Evolutionary conservation across 2,888 invertebrate species (phyloP), one percentile per base, ranked within the genome.

Genomic region (Trissolcus japonicus): DNA sequence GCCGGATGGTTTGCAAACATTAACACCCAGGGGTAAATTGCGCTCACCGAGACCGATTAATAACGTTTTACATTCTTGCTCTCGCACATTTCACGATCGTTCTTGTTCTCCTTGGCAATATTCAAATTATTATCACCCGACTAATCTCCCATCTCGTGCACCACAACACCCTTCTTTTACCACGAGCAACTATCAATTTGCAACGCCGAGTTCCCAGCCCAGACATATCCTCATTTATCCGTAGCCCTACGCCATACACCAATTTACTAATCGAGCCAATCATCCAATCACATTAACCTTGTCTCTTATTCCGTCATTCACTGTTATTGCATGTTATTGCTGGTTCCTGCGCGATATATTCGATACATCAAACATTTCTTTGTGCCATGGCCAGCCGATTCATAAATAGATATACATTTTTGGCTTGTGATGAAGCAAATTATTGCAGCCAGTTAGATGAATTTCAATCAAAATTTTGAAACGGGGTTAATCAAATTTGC

Each of bases 201-300:
- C 81, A 76, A 80, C 76, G 68, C 78, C 83, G 68, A 81, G 83
- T 84, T 85, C 85, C 84, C 85, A 85, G 82, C 83, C 79, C 83
- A 82, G 83, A 82, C 87, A 85, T 88, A 88, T 88, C 88, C 88
- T 88, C 88, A 88, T 88, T 88, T 88, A 86, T 86, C 81, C 85
- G 83, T 86, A 85, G 86, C 83, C 84, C 87, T 84, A 82, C 82
- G 83, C 82, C 79, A 81, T 79, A 81, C 82, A 77, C 80, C 87
- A 88, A 88, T 88, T 88, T 87, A 82, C 86, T 86, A 88, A 88
- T 88, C 83, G 83, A 86, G 85, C 85, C 87, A 87, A 88, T 88
- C 87, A 86, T 86, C 83, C 87, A 86, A 87, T 87, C 85, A 84
- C 83, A 86, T 88, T 88, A 88, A 87, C 88, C 88, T 88, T 87